A percentile compares a stretch with the other conserved stretches of the same genome.
Conservation (phyloP, 2,797 vertebrate species). For the Calcarius lapponicus region DNA sequence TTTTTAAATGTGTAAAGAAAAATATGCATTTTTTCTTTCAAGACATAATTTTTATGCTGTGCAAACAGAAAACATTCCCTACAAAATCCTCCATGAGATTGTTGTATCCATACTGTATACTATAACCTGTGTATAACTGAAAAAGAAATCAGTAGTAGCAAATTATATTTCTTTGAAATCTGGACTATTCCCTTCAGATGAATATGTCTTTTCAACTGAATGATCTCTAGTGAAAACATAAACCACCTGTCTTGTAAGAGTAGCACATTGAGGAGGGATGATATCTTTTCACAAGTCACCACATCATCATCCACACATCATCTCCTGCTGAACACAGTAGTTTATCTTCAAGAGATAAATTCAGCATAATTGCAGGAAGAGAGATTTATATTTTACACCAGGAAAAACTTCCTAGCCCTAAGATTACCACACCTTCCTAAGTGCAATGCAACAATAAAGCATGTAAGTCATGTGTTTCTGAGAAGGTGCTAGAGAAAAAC, state of each 20-base stretch:
- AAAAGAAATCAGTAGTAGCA: background rate
- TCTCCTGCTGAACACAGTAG: background rate
- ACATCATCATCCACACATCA: background rate
- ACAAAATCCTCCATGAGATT: background rate
- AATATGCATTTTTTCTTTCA: conserved; percentile 18
- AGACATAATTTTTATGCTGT: background rate
- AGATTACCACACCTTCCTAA: background rate
- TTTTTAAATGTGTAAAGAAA: conserved; percentile 16
- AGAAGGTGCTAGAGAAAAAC: background rate
- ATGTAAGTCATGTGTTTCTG: background rate
- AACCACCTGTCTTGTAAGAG: background rate
- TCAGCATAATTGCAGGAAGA: background rate
- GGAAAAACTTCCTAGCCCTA: background rate
- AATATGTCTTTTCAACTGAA: background rate
- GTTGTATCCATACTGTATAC: background rate
- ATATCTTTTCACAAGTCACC: background rate
- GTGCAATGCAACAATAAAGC: background rate
- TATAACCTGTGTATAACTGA: background rate
- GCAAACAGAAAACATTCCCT: background rate
- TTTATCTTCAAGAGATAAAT: conserved; percentile 23
- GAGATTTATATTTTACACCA: conserved; percentile 10
- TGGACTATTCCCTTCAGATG: background rate
- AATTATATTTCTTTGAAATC: conserved; percentile 4
- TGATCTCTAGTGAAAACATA: background rate
- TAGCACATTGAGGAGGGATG: background rate